Evolutionary conservation across 2,888 invertebrate genomes (phyloP).

Genomic region (Pristionchus maxplancki): DNA sequence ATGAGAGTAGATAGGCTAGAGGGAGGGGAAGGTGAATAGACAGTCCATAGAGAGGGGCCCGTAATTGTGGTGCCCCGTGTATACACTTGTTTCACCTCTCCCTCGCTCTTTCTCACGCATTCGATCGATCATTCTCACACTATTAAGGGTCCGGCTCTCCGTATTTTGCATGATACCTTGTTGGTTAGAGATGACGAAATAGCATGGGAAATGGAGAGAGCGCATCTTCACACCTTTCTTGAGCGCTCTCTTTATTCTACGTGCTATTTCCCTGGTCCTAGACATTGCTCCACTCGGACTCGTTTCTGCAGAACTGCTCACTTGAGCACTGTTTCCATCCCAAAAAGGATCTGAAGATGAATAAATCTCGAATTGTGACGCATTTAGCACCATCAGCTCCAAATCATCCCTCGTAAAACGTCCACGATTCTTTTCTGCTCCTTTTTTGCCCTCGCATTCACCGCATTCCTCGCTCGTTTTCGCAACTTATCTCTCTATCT

Average conservation of each 20-base stretch:
- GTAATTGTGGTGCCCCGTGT: slow-evolving; percentile 41
- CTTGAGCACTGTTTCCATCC: neutral
- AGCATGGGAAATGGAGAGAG: neutral
- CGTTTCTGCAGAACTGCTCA: neutral
- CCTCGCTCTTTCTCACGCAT: neutral
- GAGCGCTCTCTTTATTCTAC: no score
- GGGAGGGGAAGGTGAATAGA: neutral
- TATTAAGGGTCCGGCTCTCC: neutral
- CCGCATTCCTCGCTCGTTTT: neutral
- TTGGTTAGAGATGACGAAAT: neutral
- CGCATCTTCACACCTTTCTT: neutral
- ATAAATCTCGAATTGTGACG: neutral
- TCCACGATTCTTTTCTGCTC: neutral
- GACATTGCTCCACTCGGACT: neutral
- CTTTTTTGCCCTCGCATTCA: slow-evolving; percentile 16
- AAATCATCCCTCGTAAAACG: neutral
- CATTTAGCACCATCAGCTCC: slow-evolving; percentile 5
- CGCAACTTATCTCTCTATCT: slow-evolving; percentile 8
- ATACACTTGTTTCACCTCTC: slow-evolving; percentile 34
- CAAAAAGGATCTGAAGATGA: no score
- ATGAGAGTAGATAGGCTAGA: neutral
- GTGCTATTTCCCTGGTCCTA: no score
- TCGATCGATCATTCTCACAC: slow-evolving; percentile 11
- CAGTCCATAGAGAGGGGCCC: neutral
- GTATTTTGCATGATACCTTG: no score